A percentile compares a stretch with the other conserved stretches of the same genome.
These are phyloP conservation scores for Sinotaia quadrata DNA, from an alignment of 2,888 invertebrate genomes.

Conservation along the genomic window DNA sequence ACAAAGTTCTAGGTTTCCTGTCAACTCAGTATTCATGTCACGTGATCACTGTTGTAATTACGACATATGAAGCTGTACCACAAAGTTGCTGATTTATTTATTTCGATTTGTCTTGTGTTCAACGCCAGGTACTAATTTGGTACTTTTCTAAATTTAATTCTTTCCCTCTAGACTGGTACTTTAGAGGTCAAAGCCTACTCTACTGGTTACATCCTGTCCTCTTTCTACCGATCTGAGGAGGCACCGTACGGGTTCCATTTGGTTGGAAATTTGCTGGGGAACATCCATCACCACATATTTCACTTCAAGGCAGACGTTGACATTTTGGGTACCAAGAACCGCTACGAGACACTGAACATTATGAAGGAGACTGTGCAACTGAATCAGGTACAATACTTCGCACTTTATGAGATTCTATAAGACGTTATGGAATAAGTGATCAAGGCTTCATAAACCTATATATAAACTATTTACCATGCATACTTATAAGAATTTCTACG, in stretches of 20 bases:
- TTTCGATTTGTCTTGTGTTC: background rate
- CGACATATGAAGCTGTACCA: too few relatives aligned
- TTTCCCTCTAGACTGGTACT: slow-evolving; percentile 4
- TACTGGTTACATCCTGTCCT: slow-evolving; percentile 58
- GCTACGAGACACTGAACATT: slow-evolving; percentile 60
- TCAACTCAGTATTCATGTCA: too few relatives aligned
- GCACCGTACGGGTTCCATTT: slow-evolving; percentile 50
- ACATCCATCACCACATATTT: slow-evolving; percentile 61
- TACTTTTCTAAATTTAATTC: too few relatives aligned
- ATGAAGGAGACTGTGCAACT: slow-evolving; percentile 34
- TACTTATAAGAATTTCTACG: too few relatives aligned
- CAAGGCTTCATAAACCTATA: too few relatives aligned
- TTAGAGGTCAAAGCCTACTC: slow-evolving; percentile 29
- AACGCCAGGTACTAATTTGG: slow-evolving; percentile 1
- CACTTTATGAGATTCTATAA: too few relatives aligned
- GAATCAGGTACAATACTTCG: slow-evolving; percentile 6
- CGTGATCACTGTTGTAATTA: too few relatives aligned
- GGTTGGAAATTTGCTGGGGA: slow-evolving; percentile 47
- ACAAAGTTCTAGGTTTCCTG: too few relatives aligned
- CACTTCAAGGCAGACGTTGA: slow-evolving; percentile 58
- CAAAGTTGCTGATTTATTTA: too few relatives aligned
- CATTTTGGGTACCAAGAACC: slow-evolving; percentile 54
- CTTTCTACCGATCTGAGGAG: slow-evolving; percentile 27
- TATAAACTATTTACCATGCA: too few relatives aligned
- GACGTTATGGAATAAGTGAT: too few relatives aligned